Conservation (phyloP, 2,888 invertebrate genomes). For the Blastobasis lacticolella region DNA sequence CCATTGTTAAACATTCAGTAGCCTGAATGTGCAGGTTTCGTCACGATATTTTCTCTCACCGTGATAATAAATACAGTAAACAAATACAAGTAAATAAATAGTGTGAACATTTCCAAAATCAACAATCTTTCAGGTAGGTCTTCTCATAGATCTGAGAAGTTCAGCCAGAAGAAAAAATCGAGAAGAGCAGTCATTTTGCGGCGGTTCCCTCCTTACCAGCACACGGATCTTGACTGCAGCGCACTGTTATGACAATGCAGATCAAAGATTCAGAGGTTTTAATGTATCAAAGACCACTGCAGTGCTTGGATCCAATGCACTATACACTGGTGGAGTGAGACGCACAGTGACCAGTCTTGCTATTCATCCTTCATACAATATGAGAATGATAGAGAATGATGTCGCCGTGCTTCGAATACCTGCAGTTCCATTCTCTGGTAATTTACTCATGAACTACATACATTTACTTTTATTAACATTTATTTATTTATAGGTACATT, state of each 20-base stretch:
- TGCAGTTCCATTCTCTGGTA: slow-evolving; percentile 24
- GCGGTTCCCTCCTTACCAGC: slow-evolving; percentile 29
- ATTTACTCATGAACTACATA: no score
- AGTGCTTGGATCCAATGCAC: slow-evolving; percentile 30
- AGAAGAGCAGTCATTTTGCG: slow-evolving; percentile 24
- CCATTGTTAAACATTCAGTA: no score
- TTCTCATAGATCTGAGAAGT: slow-evolving; percentile 23
- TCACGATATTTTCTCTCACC: no score
- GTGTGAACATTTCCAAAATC: no score
- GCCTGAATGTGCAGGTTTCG: no score
- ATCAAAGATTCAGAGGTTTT: slow-evolving; percentile 12
- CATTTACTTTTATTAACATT: no score
- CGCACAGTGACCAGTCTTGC: slow-evolving; percentile 19
- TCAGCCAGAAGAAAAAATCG: slow-evolving; percentile 1
- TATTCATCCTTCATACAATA: slow-evolving; percentile 28
- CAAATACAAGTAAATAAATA: no score
- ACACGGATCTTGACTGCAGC: slow-evolving; percentile 30
- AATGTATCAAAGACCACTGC: slow-evolving; percentile 14
- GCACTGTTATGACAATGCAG: slow-evolving; percentile 32
- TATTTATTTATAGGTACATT: no score
- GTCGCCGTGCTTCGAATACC: slow-evolving; percentile 27
- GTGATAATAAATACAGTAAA: no score
- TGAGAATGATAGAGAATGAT: slow-evolving; percentile 31
- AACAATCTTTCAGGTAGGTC: slow-evolving; percentile 24
- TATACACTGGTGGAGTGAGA: slow-evolving; percentile 36